A percentile compares a stretch with the other conserved stretches of the same genome.
These are phyloP conservation scores for Arctia plantaginis DNA, from an alignment of 2,888 invertebrate species.

Conservation along the genomic window DNA sequence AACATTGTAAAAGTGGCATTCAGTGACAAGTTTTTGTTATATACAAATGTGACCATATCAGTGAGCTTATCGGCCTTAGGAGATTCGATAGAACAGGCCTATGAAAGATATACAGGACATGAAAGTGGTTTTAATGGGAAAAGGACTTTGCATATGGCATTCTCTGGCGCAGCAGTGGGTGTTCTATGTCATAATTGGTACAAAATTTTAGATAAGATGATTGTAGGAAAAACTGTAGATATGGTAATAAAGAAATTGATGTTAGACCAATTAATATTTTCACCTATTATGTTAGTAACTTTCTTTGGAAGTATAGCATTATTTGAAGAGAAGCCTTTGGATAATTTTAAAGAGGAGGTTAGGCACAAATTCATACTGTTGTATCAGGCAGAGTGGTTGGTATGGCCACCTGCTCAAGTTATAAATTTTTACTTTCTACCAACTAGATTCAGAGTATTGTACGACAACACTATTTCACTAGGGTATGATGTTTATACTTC, in stretches of 20 bases:
- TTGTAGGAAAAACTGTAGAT: constrained; percentile 90
- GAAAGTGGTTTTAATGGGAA: constrained; percentile 86
- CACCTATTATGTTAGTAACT: constrained; percentile 93
- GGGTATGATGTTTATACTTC: constrained; percentile 96
- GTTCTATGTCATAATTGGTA: constrained; percentile 96
- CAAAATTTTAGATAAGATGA: constrained; percentile 90
- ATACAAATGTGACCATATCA: constrained; percentile 94
- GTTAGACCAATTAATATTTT: constrained; percentile 94
- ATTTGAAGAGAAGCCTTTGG: constrained; percentile 89
- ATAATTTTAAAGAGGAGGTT: constrained; percentile 90
- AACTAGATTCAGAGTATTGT: constrained; percentile 93
- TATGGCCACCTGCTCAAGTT: constrained; percentile 98
- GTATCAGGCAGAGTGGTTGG: constrained; percentile 95
- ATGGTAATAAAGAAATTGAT: constrained; percentile 92
- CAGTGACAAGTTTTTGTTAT: constrained; percentile 90
- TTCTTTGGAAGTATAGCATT: constrained; percentile 93
- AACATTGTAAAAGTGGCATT: constrained; percentile 82
- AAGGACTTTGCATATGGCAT: constrained; percentile 92
- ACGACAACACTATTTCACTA: constrained; percentile 95
- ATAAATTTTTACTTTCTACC: constrained; percentile 97
- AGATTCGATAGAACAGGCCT: constrained; percentile 93
- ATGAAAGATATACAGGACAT: constrained; percentile 90
- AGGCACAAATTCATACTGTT: constrained; percentile 91
- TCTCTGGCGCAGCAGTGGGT: constrained; percentile 93
- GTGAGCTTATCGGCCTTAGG: constrained; percentile 91